Conservation (phyloP, 2,888 invertebrate genomes). For the Camptogramma bilineatum region DNA sequence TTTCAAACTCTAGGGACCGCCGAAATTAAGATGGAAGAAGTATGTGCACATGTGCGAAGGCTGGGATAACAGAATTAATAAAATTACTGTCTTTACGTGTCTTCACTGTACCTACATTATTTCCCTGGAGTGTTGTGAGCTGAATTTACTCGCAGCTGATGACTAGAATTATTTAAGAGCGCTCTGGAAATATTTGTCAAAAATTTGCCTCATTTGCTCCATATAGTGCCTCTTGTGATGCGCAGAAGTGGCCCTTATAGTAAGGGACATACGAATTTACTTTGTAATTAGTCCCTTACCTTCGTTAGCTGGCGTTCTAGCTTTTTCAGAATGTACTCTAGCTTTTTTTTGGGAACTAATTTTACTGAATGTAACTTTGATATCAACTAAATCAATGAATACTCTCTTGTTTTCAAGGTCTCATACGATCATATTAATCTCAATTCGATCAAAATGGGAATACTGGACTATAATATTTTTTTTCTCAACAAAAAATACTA, state of each 20-base stretch:
- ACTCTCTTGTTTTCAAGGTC: too few species aligned
- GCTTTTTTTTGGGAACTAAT: too few species aligned
- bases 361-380: too few species aligned
- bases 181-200: conserved; percentile 10
- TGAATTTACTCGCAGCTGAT: conserved; percentile 20
- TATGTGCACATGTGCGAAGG: conserved; percentile 33
- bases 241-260: not conserved
- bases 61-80: conserved; percentile 35
- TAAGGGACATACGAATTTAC: not conserved
- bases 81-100: conserved; percentile 40
- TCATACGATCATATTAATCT: too few species aligned
- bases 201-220: conserved; percentile 6
- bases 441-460: too few species aligned
- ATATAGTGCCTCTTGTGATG: not conserved
- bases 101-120: conserved; percentile 33
- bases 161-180: conserved; percentile 24
- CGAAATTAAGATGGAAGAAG: conserved; percentile 43
- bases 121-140: conserved; percentile 32
- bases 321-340: not conserved
- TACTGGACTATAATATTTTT: not conserved
- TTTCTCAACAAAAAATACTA: not conserved
- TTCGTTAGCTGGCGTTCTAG: not conserved
- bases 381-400: too few species aligned
- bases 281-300: not conserved
- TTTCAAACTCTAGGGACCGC: conserved; percentile 31